Evolutionary conservation across 2,113 vertebrate species (phyloP).

Genomic region (Phodopus roborovskii): DNA sequence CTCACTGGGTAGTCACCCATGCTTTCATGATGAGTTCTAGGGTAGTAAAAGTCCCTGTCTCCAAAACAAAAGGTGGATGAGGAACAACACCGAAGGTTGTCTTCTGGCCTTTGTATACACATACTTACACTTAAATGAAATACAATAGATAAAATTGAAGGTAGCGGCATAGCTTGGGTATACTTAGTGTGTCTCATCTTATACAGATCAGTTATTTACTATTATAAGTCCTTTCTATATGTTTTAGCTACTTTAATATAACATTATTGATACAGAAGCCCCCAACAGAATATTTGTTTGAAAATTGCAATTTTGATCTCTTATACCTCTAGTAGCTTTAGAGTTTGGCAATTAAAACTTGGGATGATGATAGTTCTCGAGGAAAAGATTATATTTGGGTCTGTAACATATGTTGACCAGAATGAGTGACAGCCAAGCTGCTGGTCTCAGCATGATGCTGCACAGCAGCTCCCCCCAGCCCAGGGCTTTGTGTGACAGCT

Average conservation of each 20-base stretch:
- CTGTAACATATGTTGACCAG: background rate
- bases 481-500: background rate
- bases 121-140: background rate
- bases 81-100: background rate
- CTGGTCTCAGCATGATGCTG: background rate
- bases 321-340: background rate
- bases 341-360: conserved; percentile 32
- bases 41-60: background rate
- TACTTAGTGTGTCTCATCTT: background rate
- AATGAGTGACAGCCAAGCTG: background rate
- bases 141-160: background rate
- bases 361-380: background rate
- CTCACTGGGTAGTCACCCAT: background rate
- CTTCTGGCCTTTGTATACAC: background rate
- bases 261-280: background rate
- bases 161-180: background rate
- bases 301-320: background rate
- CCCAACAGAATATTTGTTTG: background rate
- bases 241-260: conserved; percentile 13
- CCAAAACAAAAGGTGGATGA: background rate
- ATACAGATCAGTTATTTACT: background rate
- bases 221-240: conserved; percentile 6
- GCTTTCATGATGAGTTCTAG: background rate
- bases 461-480: background rate
- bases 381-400: conserved; percentile 8